Evolutionary conservation across 1,140 invertebrate genomes (phyloP).

Genomic region (Hylaeus anthracinus): DNA sequence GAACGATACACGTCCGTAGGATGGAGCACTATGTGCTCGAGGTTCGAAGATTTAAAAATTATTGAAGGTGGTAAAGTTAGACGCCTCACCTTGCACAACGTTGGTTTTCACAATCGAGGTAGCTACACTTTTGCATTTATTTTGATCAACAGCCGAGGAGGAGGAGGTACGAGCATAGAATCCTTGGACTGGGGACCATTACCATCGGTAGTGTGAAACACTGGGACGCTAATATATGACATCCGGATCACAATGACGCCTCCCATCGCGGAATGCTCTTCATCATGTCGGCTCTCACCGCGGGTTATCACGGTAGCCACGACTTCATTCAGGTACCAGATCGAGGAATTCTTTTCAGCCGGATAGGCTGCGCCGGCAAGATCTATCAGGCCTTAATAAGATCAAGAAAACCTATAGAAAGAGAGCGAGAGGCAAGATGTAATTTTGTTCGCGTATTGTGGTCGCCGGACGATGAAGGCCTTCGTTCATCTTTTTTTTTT

Average conservation of each 20-base stretch:
- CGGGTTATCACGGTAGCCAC: constrained; percentile 63
- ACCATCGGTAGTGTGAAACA: constrained; percentile 53
- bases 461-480: constrained; percentile 18
- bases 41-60: too few species aligned
- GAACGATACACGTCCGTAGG: too few species aligned
- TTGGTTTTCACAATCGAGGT: too few species aligned
- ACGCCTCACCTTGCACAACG: too few species aligned
- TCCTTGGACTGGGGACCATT: constrained; percentile 29
- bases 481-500: constrained; percentile 21
- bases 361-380: constrained; percentile 42
- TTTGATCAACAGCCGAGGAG: neutral
- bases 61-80: too few species aligned
- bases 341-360: constrained; percentile 62
- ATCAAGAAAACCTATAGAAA: constrained; percentile 36
- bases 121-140: too few species aligned
- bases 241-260: constrained; percentile 65
- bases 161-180: neutral
- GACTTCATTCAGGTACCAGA: constrained; percentile 63
- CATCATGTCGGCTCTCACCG: constrained; percentile 61
- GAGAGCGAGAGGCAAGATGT: constrained; percentile 24
- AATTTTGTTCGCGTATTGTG: constrained; percentile 61
- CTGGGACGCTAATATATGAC: constrained; percentile 58
- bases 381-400: constrained; percentile 59
- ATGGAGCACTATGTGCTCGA: too few species aligned
- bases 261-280: constrained; percentile 62